Conservation (phyloP, 1,140 invertebrate species). For the Micrasema minimum region DNA sequence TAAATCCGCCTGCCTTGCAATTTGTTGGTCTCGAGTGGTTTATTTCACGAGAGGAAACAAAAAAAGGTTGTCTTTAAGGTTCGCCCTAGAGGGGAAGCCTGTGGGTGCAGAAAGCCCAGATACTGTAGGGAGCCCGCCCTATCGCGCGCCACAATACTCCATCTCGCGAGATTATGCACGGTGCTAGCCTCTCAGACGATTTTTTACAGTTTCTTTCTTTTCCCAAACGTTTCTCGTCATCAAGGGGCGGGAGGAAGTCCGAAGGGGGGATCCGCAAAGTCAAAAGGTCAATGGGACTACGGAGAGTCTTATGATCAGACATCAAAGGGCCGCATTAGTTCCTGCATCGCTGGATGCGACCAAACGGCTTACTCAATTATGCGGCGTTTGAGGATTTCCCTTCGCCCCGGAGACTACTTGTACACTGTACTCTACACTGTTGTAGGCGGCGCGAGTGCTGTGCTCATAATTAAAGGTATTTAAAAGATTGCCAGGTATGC, state of each 20-base stretch:
- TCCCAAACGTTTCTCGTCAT: slow-evolving; percentile 21
- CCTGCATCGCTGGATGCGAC: neutral
- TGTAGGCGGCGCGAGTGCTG: too few relatives aligned
- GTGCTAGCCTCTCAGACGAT: slow-evolving; percentile 32
- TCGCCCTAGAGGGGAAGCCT: neutral
- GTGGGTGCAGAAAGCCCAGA: slow-evolving; percentile 10
- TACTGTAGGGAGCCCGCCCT: neutral
- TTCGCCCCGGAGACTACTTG: slow-evolving; percentile 11
- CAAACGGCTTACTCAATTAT: slow-evolving; percentile 23
- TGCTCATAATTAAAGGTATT: too few relatives aligned
- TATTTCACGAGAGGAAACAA: neutral
- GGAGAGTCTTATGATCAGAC: slow-evolving; percentile 8
- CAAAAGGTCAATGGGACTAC: slow-evolving; percentile 23
- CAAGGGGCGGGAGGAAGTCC: slow-evolving; percentile 20
- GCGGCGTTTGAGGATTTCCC: slow-evolving; percentile 11
- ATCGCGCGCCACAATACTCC: slow-evolving; percentile 25
- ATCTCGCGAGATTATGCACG: slow-evolving; percentile 37
- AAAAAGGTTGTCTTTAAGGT: neutral
- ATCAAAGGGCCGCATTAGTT: slow-evolving; percentile 25
- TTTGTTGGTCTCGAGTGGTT: too few relatives aligned
- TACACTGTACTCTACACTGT: too few relatives aligned
- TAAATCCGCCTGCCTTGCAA: too few relatives aligned
- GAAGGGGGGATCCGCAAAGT: slow-evolving; percentile 2
- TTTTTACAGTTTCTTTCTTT: slow-evolving; percentile 37
- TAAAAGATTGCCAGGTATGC: too few relatives aligned